A percentile compares a stretch with the other conserved stretches of the same genome.
Conservation (phyloP, 2,113 vertebrate genomes). For the Pachypanchax playfairii region DNA sequence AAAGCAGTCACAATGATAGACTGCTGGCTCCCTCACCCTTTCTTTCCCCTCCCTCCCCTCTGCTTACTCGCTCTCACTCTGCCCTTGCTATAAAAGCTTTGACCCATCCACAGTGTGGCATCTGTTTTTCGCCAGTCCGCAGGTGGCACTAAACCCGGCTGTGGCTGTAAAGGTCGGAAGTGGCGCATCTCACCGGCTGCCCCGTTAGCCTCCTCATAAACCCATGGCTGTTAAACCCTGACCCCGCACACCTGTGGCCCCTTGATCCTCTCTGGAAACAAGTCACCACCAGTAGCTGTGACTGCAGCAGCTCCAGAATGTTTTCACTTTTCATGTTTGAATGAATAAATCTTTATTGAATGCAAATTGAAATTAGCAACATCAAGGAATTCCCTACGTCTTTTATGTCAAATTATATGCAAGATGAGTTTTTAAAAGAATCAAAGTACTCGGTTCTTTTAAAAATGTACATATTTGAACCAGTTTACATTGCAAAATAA, state of each 20-base stretch:
- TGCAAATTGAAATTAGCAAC: conserved; percentile 2
- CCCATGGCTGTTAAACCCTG: conserved; percentile 64
- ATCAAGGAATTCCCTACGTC: too few species aligned
- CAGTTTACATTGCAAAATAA: neutral
- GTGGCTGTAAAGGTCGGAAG: conserved; percentile 59
- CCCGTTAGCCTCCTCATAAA: conserved; percentile 66
- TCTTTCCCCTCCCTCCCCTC: conserved; percentile 31
- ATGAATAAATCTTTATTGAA: conserved; percentile 3
- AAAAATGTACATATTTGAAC: neutral
- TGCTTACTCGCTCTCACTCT: conserved; percentile 30
- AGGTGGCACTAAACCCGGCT: conserved; percentile 67
- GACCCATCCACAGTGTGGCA: conserved; percentile 63
- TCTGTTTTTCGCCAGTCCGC: conserved; percentile 69
- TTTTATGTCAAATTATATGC: too few species aligned
- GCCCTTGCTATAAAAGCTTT: conserved; percentile 68
- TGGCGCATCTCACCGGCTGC: conserved; percentile 62
- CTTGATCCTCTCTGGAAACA: conserved; percentile 38
- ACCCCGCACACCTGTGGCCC: conserved; percentile 70
- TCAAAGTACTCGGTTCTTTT: too few species aligned
- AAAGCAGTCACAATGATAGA: conserved; percentile 78
- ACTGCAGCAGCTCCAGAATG: conserved; percentile 24
- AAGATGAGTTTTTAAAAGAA: too few species aligned
- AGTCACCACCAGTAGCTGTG: conserved; percentile 40
- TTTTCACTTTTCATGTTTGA: too few species aligned
- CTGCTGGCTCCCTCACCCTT: conserved; percentile 55